A percentile compares a stretch with the other conserved stretches of the same genome.
Evolutionary conservation across 2,797 vertebrate species (phyloP).

Genomic region (Epinephelus malabaricus): DNA sequence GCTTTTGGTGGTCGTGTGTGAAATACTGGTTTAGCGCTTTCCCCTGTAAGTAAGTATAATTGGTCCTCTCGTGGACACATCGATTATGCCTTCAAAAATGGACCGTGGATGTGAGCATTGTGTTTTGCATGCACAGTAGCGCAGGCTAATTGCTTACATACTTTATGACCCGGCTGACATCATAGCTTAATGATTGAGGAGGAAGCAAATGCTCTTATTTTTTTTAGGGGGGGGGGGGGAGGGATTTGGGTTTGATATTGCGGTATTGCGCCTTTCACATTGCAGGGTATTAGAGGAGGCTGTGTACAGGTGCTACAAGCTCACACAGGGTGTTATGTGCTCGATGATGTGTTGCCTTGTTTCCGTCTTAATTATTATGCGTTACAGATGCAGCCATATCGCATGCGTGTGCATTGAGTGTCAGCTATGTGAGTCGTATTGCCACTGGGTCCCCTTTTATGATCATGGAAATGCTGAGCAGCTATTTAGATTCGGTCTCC

Average conservation of each 20-base stretch:
- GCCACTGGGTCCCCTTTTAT: conserved; percentile 8
- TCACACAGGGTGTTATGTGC: conserved; percentile 63
- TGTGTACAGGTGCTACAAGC: conserved; percentile 77
- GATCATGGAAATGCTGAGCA: conserved; percentile 19
- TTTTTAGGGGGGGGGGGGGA: neutral
- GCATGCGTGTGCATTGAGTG: conserved; percentile 33
- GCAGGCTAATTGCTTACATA: conserved; percentile 62
- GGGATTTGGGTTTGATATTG: conserved; percentile 64
- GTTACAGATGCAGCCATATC: conserved; percentile 55
- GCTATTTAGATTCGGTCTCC: conserved; percentile 23
- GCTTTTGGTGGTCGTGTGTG: conserved; percentile 52
- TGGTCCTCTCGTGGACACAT: conserved; percentile 53
- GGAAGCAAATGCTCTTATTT: conserved; percentile 64
- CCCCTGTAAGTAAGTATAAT: conserved; percentile 56
- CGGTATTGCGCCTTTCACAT: conserved; percentile 70
- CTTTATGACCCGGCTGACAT: conserved; percentile 74
- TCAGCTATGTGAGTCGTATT: conserved; percentile 45
- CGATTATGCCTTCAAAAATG: conserved; percentile 49
- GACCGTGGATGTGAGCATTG: conserved; percentile 38
- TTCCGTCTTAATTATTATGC: conserved; percentile 66
- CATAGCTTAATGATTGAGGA: conserved; percentile 64
- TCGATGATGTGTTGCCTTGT: conserved; percentile 66
- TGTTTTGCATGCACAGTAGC: conserved; percentile 67
- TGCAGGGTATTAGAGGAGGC: conserved; percentile 67
- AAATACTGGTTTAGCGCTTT: conserved; percentile 68